phyloP scores from a whole-genome alignment of 2,888 invertebrate species.

The Chirona hameri region DNA sequence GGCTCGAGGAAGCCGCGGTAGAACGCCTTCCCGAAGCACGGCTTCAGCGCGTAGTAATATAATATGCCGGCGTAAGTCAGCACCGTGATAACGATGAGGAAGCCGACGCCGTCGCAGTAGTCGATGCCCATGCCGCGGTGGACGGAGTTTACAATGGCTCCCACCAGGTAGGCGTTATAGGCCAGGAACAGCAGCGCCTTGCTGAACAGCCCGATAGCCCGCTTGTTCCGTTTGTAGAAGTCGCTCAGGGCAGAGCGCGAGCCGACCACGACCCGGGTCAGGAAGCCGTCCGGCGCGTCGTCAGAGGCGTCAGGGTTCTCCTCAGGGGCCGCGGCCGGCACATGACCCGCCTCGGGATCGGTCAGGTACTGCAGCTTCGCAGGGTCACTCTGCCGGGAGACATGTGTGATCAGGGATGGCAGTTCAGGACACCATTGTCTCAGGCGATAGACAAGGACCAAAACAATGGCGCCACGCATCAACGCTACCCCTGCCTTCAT shows the following conservation, averaged over 20 bases:
- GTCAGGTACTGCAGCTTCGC: background rate
- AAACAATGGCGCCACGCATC: too few species aligned
- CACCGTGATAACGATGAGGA: conserved; percentile 61
- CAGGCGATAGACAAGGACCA: too few species aligned
- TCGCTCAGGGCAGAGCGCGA: background rate
- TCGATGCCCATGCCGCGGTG: conserved; percentile 29
- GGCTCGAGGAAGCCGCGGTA: background rate
- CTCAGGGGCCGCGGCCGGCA: too few species aligned
- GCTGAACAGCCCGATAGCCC: background rate
- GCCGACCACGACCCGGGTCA: background rate
- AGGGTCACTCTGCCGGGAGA: background rate
- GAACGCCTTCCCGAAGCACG: background rate
- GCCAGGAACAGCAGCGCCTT: background rate
- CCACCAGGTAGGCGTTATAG: background rate
- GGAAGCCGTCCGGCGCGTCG: background rate
- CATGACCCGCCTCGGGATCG: background rate
- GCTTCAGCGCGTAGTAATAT: conserved; percentile 55
- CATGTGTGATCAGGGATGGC: too few species aligned
- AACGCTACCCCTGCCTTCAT: too few species aligned
- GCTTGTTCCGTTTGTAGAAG: background rate
- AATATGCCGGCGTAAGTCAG: conserved; percentile 60
- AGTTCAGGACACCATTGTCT: too few species aligned
- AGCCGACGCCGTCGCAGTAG: conserved; percentile 67
- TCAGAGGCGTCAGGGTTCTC: too few species aligned
- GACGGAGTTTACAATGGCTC: background rate